Base-by-base conservation (phyloP, 92 coral and sea anemone species). In the Hydrozoanthus gracilis region DNA sequence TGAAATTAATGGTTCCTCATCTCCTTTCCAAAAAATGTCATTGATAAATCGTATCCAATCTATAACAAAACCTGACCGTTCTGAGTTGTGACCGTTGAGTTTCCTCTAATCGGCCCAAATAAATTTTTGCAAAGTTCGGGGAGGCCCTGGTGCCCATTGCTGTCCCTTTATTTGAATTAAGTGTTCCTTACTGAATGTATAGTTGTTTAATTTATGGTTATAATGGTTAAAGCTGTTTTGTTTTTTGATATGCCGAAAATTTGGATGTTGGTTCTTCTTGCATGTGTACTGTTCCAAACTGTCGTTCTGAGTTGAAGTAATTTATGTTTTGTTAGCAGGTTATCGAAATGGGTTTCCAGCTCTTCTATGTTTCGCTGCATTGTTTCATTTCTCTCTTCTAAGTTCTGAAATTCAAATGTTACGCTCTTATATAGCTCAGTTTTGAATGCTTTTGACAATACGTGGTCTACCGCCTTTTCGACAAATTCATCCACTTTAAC, bases 221-320 rank as follows among this genome's bases (percentile, higher is more conserved):
- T n/a, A n/a, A n/a, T n/a, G n/a, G n/a, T n/a, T n/a, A n/a, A n/a
- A n/a, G n/a, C n/a, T n/a, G n/a, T n/a, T n/a, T n/a, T n/a, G n/a
- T n/a, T n/a, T n/a, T n/a, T n/a, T n/a, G n/a, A 55, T 75, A 75
- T 18, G 7, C 83, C 83, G 65, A 77, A 77, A 12, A 77, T 77
- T 77, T 67, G 51, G 64, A 77, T 48, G 20, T 48, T 77, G 17
- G 18, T 77, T 77, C 83, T 13, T 44, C 65, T 47, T 15, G n/a
- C n/a, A n/a, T n/a, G 64, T 56, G 64, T 56, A 56, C 15, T 56
- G 64, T 56, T 56, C 64, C 11, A 56, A 9, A 7, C 8, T 20
- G 0, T 66, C 71, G 8, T 66, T 66, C 9, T 16, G 71, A 4
- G 71, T 66, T 66, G 71, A 4, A 66, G 44, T 66, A 16, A 35